Percentiles rank a stretch among this genome's conserved stretches.
These are phyloP conservation scores for Mamestra brassicae DNA, from an alignment of 2,888 invertebrate genomes.

Conservation along the genomic window DNA sequence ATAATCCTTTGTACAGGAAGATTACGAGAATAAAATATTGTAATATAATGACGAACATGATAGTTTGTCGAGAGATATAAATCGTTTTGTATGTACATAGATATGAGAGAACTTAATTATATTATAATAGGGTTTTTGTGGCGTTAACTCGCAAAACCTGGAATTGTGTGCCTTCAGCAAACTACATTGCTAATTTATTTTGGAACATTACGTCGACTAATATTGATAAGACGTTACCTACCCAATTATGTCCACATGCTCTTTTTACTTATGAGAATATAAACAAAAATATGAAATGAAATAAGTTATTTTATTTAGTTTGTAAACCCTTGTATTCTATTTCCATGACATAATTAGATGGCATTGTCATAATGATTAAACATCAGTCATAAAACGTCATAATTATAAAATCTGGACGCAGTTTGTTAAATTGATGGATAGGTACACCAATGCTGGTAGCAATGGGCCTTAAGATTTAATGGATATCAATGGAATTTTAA, in stretches of 20 bases:
- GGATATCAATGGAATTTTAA: too few species aligned
- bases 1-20: constrained; percentile 72
- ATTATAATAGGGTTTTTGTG: constrained; percentile 66
- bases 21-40: constrained; percentile 62
- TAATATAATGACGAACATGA: constrained; percentile 64
- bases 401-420: not conserved
- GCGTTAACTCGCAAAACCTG: constrained; percentile 66
- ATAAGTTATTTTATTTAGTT: constrained; percentile 50
- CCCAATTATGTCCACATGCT: constrained; percentile 71
- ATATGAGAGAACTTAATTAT: constrained; percentile 63
- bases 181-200: constrained; percentile 71
- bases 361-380: too few species aligned
- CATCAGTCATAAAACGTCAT: too few species aligned
- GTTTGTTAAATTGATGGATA: too few species aligned
- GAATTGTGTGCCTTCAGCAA: constrained; percentile 74
- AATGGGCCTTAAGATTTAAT: too few species aligned
- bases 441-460: too few species aligned
- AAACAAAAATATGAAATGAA: constrained; percentile 65
- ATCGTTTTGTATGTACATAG: constrained; percentile 71
- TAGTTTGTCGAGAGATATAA: constrained; percentile 65
- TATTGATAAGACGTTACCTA: constrained; percentile 68
- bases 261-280: constrained; percentile 75
- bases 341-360: not conserved
- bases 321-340: not conserved
- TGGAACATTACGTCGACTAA: constrained; percentile 66